These are phyloP conservation scores for Lasioglossum lativentre DNA, from an alignment of 2,888 invertebrate species.

Conservation along the genomic window DNA sequence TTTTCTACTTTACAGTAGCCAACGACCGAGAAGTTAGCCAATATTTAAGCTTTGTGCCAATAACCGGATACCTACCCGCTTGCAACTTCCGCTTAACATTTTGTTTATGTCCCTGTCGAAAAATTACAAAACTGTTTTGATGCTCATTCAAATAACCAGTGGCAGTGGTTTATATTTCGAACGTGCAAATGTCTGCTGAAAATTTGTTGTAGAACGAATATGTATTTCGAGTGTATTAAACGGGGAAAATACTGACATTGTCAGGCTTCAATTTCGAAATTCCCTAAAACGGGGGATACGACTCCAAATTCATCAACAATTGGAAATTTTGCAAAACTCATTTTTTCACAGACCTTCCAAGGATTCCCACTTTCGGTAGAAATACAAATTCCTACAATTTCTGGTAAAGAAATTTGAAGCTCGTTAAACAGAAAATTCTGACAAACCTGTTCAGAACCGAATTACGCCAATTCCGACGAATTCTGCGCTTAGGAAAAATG, in stretches of 20 bases:
- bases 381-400: no score
- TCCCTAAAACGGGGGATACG: no score
- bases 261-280: no score
- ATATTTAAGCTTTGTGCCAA: background rate
- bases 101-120: background rate
- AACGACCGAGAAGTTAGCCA: background rate
- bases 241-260: no score
- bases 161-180: background rate
- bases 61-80: background rate
- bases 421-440: background rate
- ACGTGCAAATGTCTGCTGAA: background rate
- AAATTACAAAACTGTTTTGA: background rate
- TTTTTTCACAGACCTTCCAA: no score
- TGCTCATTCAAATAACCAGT: background rate
- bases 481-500: background rate
- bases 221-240: no score
- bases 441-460: background rate
- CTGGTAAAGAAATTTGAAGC: no score
- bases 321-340: no score
- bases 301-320: no score
- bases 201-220: no score
- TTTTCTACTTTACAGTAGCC: background rate
- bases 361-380: no score
- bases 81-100: background rate
- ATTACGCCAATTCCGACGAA: background rate